Conservation (phyloP, 2,113 vertebrate species). For the Piprites chloris region DNA sequence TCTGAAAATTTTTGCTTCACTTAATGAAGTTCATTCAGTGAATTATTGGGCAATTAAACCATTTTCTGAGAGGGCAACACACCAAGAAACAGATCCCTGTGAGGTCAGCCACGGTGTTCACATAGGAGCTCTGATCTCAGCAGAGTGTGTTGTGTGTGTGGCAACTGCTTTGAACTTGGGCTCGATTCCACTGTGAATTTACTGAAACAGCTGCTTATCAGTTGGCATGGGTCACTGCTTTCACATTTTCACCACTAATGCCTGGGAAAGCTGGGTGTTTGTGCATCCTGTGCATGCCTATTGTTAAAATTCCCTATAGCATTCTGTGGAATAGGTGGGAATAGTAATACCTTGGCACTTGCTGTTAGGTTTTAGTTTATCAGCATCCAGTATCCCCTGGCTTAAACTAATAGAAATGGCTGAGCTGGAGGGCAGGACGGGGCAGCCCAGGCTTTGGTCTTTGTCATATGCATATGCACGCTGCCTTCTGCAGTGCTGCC, state of each 20-base stretch:
- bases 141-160: too few relatives aligned
- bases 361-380: background rate
- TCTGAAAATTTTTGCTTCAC: background rate
- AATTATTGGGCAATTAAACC: background rate
- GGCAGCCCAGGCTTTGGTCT: background rate
- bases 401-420: background rate
- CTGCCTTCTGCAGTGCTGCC: background rate
- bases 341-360: background rate
- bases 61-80: background rate
- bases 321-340: background rate
- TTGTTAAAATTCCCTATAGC: background rate
- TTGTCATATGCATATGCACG: accelerated
- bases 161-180: background rate
- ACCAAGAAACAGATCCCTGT: accelerated
- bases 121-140: background rate
- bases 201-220: conserved; percentile 37
- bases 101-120: background rate
- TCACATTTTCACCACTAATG: background rate
- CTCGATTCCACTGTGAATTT: background rate
- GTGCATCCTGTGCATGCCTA: background rate
- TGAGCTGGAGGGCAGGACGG: background rate
- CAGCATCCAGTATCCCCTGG: accelerated
- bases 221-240: background rate
- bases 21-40: background rate
- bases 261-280: conserved; percentile 44